Evolutionary conservation across 30 jellyfish, hydroid and myxozoan species (phyloP).

Genomic region (Pelagia noctiluca): DNA sequence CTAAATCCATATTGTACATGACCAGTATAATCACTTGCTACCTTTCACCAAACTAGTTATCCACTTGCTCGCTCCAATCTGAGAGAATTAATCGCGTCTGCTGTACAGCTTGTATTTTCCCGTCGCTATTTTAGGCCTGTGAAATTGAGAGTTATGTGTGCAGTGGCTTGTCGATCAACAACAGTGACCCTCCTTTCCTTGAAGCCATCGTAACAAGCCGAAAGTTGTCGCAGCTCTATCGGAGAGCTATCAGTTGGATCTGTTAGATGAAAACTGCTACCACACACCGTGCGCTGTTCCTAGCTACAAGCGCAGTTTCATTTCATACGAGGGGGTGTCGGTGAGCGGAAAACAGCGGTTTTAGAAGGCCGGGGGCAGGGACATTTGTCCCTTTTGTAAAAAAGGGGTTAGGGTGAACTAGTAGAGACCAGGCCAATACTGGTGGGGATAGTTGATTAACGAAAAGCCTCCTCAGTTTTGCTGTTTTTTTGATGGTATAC

Average conservation of each 20-base stretch:
- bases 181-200: constrained; percentile 62
- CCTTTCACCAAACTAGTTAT: neutral
- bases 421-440: no score
- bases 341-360: constrained; percentile 11
- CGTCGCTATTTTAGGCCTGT: constrained; percentile 38
- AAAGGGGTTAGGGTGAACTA: no score
- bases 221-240: constrained; percentile 59
- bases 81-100: no score
- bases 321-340: constrained; percentile 51
- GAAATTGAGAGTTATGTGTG: neutral
- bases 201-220: constrained; percentile 77
- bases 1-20: constrained; percentile 30
- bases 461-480: no score
- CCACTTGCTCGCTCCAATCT: no score
- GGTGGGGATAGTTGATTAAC: no score
- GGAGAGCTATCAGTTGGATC: constrained; percentile 61
- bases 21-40: neutral
- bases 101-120: constrained; percentile 64
- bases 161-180: constrained; percentile 58
- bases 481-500: no score
- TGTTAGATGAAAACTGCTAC: constrained; percentile 43
- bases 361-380: no score
- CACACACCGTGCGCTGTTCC: constrained; percentile 72
- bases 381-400: no score
- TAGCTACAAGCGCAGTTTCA: constrained; percentile 36